phyloP scores from a whole-genome alignment of 2,113 vertebrate genomes.

The Azemiops feae region DNA sequence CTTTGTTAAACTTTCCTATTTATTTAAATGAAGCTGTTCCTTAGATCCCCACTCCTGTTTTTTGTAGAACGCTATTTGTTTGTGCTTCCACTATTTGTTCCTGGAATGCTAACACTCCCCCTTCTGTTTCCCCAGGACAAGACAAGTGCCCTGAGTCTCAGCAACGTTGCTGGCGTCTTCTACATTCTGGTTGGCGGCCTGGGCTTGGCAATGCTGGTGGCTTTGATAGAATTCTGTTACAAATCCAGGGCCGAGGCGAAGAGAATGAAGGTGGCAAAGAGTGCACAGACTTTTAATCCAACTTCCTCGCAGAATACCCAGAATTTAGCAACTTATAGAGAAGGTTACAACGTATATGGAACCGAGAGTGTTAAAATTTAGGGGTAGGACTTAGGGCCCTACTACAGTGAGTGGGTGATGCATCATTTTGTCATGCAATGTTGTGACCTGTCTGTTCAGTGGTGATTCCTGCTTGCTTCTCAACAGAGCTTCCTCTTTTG shows the following conservation, averaged over 20 bases:
- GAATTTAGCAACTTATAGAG: conserved; percentile 99
- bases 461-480: conserved; percentile 81
- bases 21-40: conserved; percentile 38
- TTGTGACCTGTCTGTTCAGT: conserved; percentile 89
- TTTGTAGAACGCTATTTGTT: conserved; percentile 32
- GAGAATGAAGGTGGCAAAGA: conserved; percentile 99
- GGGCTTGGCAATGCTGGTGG: conserved; percentile 99
- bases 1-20: neutral
- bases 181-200: conserved; percentile 99
- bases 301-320: conserved; percentile 99
- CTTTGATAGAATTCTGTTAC: conserved; percentile 99
- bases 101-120: conserved; percentile 48
- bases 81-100: conserved; percentile 18
- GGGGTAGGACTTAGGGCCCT: conserved; percentile 98
- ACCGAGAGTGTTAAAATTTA: conserved; percentile 99
- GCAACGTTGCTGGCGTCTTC: conserved; percentile 99
- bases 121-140: conserved; percentile 89
- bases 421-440: conserved; percentile 81
- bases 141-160: conserved; percentile 98
- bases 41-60: conserved; percentile 6
- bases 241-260: conserved; percentile 99
- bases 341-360: conserved; percentile 99
- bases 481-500: conserved; percentile 76
- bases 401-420: conserved; percentile 88
- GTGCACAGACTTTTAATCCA: conserved; percentile 97